Evolutionary conservation across 2,888 invertebrate species (phyloP).

Genomic region (Megastigmus dorsalis): DNA sequence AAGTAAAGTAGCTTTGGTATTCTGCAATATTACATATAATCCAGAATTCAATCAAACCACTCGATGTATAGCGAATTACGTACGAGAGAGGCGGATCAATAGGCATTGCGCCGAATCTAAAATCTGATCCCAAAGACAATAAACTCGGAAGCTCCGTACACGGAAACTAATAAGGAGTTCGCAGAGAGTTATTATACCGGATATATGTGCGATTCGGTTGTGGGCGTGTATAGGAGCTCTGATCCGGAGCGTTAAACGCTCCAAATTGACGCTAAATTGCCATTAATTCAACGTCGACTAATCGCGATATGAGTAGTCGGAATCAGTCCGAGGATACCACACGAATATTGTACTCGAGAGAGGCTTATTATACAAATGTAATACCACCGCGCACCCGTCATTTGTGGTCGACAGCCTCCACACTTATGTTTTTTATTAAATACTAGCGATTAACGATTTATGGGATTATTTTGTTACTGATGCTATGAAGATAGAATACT

Average conservation of each 20-base stretch:
- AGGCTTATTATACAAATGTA: too few relatives aligned
- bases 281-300: not conserved
- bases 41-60: too few relatives aligned
- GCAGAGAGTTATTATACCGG: too few relatives aligned
- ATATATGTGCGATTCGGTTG: too few relatives aligned
- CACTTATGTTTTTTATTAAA: not conserved
- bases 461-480: too few relatives aligned
- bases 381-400: too few relatives aligned
- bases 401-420: too few relatives aligned
- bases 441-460: too few relatives aligned
- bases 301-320: not conserved
- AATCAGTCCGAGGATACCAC: not conserved
- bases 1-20: too few relatives aligned
- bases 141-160: not conserved
- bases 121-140: constrained; percentile 23
- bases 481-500: too few relatives aligned
- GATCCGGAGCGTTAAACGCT: not conserved
- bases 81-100: not conserved
- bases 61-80: too few relatives aligned
- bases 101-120: not conserved
- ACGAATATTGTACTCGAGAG: not conserved
- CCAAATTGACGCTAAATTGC: not conserved
- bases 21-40: too few relatives aligned
- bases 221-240: not conserved
- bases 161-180: not conserved